These are phyloP conservation scores for Muscicapa striata DNA, from an alignment of 2,797 vertebrate species.

Conservation along the genomic window DNA sequence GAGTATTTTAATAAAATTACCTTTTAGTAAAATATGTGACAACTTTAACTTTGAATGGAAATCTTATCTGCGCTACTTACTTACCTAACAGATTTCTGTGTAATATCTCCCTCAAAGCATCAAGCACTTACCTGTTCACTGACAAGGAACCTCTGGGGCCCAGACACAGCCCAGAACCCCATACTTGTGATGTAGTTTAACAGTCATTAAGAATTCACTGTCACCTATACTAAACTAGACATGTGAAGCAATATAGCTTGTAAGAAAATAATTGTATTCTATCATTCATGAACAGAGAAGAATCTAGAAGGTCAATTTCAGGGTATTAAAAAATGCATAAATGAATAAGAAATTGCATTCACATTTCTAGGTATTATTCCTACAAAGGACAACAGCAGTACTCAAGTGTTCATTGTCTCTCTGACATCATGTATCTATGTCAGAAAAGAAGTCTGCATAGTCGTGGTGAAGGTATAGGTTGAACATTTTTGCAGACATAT, in stretches of 20 bases:
- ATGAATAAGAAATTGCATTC: neutral
- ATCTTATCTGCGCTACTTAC: neutral
- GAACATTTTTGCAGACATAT: constrained; percentile 85
- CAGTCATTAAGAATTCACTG: neutral
- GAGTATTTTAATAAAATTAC: neutral
- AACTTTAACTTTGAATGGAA: neutral
- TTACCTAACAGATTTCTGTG: neutral
- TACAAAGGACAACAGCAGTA: neutral
- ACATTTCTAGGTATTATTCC: neutral
- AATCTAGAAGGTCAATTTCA: neutral
- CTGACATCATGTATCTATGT: constrained; percentile 82
- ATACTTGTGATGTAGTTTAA: neutral
- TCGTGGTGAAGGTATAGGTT: constrained; percentile 84
- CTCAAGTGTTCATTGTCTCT: neutral
- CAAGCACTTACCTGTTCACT: neutral
- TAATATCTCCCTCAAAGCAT: neutral
- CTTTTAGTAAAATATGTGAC: neutral
- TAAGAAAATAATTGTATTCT: neutral
- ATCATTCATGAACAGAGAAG: neutral
- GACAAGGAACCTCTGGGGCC: neutral
- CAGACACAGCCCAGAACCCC: neutral
- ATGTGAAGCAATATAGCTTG: neutral
- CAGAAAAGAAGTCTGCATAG: constrained; percentile 85
- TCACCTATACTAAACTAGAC: neutral
- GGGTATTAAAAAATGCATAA: neutral